Evolutionary conservation across 2,888 invertebrate genomes (phyloP), one percentile per base, ranked within the genome.

Genomic region (Rhogogaster chlorosoma): DNA sequence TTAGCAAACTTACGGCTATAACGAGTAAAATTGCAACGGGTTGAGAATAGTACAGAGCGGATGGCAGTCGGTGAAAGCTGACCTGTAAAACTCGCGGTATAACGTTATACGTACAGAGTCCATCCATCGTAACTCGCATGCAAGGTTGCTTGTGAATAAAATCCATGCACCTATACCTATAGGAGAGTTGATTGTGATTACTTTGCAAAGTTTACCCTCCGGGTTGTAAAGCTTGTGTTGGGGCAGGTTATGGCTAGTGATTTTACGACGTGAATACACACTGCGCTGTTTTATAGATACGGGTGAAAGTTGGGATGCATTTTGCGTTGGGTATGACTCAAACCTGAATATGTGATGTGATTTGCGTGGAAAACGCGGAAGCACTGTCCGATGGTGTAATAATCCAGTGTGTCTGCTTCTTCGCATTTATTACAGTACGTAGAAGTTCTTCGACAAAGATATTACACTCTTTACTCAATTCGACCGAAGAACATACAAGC

Each of bases 61-160:
- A 83, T 83, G 64, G 64, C 67, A 67, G 83, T 36, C 83, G 83
- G 83, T 83, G 83, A 83, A 83, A 83, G 83, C 83, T 83, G 83
- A 83, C 64, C 83, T 83, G 83, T 45, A 45, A 70, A 61, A 9
- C 29, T 2, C 32, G 10, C 29, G 77, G 18, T 77, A 42, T 73
- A 73, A 38, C 42, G 73, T 22, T 73, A 22, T 38, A 42, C 22
- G 22, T 12, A 29, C 71, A 42, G 71, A 73, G 71, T 73, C 71
- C 71, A 73, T 73, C 71, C 71, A 73, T 73, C 71, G 71, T 42
- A 42, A 73, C 71, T 73, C n/a, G 42, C 26, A 53, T 15, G 77
- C 77, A 77, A 53, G 77, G 49, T 77, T 49, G n/a, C 15, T 22
- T 77, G 53, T 15, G 53, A 53, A 77, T 77, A 53, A 77, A 53